phyloP scores from a whole-genome alignment of 2,797 vertebrate genomes.

The Platalea minor region DNA sequence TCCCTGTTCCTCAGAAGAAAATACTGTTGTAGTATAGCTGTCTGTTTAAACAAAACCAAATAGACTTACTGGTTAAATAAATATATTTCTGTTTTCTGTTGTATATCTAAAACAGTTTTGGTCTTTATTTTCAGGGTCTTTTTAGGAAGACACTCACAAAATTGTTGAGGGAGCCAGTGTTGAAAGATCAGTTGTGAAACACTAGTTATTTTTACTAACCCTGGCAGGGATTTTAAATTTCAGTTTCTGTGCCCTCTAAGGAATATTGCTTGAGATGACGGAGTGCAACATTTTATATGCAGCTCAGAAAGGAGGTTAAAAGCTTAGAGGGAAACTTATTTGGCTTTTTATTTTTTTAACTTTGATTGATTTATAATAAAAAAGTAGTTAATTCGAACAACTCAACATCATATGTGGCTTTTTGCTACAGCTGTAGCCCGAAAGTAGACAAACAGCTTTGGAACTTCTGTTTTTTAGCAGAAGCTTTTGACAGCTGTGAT shows the following conservation, averaged over 20 bases:
- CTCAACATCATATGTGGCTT: neutral
- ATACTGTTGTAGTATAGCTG: neutral
- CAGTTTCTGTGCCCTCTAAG: neutral
- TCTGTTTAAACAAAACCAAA: slow-evolving; percentile 10
- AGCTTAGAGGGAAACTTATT: neutral
- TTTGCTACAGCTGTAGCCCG: neutral
- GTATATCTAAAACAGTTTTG: neutral
- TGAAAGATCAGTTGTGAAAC: slow-evolving; percentile 42
- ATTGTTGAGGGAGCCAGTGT: neutral
- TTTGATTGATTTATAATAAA: neutral
- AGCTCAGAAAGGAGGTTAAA: neutral
- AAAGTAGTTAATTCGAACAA: neutral
- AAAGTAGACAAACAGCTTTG: neutral
- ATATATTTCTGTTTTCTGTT: neutral
- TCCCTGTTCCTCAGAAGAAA: slow-evolving; percentile 1
- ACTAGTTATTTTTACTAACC: slow-evolving; percentile 9
- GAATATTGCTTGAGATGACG: neutral
- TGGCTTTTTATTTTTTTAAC: neutral
- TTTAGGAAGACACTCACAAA: neutral
- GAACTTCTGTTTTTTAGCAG: neutral
- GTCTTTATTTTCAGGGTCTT: slow-evolving; percentile 15
- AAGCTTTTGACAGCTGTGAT: slow-evolving; percentile 2
- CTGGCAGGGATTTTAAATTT: slow-evolving; percentile 9
- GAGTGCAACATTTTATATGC: neutral
- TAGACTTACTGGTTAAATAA: slow-evolving; percentile 25